Conservation (phyloP, 92 coral and sea anemone species). For the Actinostola sp. region DNA sequence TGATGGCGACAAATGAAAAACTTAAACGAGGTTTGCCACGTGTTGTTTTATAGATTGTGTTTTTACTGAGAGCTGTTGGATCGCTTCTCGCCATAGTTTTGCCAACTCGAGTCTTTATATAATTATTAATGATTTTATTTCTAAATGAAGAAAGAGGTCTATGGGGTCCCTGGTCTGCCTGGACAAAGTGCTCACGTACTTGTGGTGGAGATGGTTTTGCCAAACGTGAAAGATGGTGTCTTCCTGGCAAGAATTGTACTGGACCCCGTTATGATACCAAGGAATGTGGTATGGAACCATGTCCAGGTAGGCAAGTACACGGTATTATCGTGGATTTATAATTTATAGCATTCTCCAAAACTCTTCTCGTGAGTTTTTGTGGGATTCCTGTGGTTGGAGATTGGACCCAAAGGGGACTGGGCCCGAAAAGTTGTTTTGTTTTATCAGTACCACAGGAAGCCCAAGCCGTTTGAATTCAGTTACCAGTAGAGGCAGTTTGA, state of each 20-base stretch:
- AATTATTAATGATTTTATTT: neutral
- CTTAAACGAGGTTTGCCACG: constrained; percentile 16
- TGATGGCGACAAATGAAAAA: neutral
- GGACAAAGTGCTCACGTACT: constrained; percentile 62
- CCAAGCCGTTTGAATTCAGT: no score
- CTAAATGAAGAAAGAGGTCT: constrained; percentile 14
- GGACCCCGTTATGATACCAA: constrained; percentile 43
- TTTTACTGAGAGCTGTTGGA: neutral
- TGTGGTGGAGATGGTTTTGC: constrained; percentile 52
- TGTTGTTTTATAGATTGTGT: no score
- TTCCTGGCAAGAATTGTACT: constrained; percentile 29
- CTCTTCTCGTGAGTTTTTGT: no score
- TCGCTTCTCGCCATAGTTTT: neutral
- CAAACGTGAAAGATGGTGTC: constrained; percentile 40
- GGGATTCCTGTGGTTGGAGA: no score
- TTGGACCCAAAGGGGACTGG: no score
- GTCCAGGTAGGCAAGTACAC: constrained; percentile 56
- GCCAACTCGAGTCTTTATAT: neutral
- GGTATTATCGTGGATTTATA: no score
- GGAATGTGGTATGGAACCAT: constrained; percentile 30
- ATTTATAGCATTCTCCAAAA: no score
- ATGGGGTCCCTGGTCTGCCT: constrained; percentile 60
- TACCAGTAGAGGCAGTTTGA: no score
- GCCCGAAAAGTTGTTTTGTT: no score
- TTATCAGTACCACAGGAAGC: no score